Conservation (phyloP, 2,888 invertebrate species). For the Campoplex capitator region DNA sequence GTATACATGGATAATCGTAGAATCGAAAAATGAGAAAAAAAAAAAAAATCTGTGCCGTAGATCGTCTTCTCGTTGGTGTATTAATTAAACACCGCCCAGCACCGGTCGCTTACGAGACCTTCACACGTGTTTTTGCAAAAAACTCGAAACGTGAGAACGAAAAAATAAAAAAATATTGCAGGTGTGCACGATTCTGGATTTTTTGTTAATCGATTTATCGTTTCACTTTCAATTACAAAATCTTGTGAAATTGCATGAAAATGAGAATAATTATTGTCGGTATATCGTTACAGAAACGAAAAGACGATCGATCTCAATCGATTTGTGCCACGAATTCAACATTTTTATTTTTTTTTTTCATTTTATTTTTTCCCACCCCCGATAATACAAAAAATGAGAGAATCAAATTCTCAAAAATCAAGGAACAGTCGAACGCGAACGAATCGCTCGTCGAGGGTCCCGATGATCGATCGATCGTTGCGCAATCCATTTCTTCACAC, state of each 20-base stretch:
- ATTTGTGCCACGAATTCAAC: not conserved
- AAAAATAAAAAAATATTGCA: slow-evolving; percentile 11
- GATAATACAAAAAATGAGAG: slow-evolving; percentile 9
- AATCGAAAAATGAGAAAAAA: slow-evolving; percentile 21
- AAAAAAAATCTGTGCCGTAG: slow-evolving; percentile 38
- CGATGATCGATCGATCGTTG: slow-evolving; percentile 65
- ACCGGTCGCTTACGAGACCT: not conserved
- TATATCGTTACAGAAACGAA: not conserved
- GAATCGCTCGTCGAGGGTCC: slow-evolving; percentile 35
- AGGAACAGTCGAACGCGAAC: slow-evolving; percentile 13
- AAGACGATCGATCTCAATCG: slow-evolving; percentile 13
- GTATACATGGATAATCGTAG: slow-evolving; percentile 13
- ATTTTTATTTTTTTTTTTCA: not conserved
- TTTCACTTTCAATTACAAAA: not conserved
- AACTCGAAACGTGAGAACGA: not conserved
- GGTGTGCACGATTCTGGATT: not conserved
- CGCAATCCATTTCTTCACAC: slow-evolving; percentile 45
- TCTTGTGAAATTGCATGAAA: not conserved
- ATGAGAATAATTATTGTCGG: not conserved
- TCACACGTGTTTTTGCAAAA: slow-evolving; percentile 6
- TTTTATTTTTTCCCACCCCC: slow-evolving; percentile 18
- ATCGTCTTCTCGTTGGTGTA: slow-evolving; percentile 26
- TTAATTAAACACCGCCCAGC: slow-evolving; percentile 32
- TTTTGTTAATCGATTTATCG: not conserved
- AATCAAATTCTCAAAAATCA: slow-evolving; percentile 16